Evolutionary conservation across 1,140 invertebrate species (phyloP).

Genomic region (Pachypsylla venusta): DNA sequence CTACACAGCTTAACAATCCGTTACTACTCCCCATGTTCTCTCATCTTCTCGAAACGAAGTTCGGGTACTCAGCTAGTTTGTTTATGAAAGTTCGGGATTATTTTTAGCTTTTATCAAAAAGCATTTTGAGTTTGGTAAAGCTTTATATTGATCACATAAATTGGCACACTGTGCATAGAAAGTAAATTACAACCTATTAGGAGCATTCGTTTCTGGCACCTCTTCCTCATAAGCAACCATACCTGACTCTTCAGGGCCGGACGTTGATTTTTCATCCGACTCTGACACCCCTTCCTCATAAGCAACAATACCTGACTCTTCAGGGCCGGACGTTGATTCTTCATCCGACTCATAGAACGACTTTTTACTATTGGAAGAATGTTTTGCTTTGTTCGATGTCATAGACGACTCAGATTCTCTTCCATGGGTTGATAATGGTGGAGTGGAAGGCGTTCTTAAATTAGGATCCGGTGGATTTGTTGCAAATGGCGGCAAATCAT

Average conservation of each 20-base stretch:
- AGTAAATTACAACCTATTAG: no score
- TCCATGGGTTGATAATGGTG: conserved; percentile 24
- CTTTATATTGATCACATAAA: no score
- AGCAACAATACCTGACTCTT: background rate
- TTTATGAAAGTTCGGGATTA: no score
- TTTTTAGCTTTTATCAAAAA: no score
- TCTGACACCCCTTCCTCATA: background rate
- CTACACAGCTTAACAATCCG: no score
- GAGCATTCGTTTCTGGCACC: background rate
- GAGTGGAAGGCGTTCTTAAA: conserved; percentile 58
- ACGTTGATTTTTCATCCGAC: background rate
- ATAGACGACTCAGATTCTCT: conserved; percentile 32
- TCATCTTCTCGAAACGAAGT: no score
- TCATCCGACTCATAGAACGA: background rate
- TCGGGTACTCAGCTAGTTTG: no score
- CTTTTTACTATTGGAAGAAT: background rate
- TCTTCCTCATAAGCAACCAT: background rate
- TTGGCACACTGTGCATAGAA: no score
- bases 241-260: conserved; percentile 14
- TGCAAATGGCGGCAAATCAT: conserved; percentile 76
- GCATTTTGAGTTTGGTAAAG: no score
- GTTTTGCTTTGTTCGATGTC: conserved; percentile 20
- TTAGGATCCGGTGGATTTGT: conserved; percentile 53
- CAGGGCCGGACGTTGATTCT: background rate
- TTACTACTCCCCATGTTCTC: no score